Evolutionary conservation across 1,140 invertebrate genomes (phyloP), one percentile per base, ranked within the genome.

Genomic region (Cheumatopsyche charites): DNA sequence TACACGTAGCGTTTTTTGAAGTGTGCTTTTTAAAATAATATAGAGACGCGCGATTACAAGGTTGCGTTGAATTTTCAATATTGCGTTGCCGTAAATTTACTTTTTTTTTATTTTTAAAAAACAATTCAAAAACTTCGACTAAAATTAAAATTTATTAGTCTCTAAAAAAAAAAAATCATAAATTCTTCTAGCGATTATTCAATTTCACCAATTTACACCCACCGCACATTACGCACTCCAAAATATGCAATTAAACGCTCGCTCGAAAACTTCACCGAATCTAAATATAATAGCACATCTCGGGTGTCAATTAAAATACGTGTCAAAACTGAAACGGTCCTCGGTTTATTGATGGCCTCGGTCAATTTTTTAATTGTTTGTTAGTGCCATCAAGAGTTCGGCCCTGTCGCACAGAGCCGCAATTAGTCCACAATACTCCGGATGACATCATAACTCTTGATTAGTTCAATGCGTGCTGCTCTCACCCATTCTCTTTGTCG

Each of bases 291-390:
- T 6, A 42, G 6, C 15, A 21, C 13, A 21, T 47, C 43, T 66
- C 25, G 21, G n/a, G 19, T 21, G 23, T 36, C 43, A 66, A 66
- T 66, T 66, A 66, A 66, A 66, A 66, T 66, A 66, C n/a, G 63
- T 66, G 63, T 66, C 63, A 66, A 66, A 66, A 66, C 63, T 66
- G 43, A 47, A 42, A 47, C 63, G 36, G 42, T 26, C 15, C 0
- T 43, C 42, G 11, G 17, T 47, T 66, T 66, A 66, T 66, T 66
- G 47, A 66, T 66, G 63, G 63, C 11, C n/a, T 45, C 43, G 12
- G 42, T 66, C 23, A 63, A 66, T 47, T 66, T 66, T 66, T 66
- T 66, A 66, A 66, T 66, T 66, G 63, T 66, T 66, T 47, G 63
- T 47, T 47, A 66, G 25, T 17, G 42, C 5, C 0, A n/a, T 1